phyloP scores from a whole-genome alignment of 2,797 vertebrate species.

The Darevskia mixta region DNA sequence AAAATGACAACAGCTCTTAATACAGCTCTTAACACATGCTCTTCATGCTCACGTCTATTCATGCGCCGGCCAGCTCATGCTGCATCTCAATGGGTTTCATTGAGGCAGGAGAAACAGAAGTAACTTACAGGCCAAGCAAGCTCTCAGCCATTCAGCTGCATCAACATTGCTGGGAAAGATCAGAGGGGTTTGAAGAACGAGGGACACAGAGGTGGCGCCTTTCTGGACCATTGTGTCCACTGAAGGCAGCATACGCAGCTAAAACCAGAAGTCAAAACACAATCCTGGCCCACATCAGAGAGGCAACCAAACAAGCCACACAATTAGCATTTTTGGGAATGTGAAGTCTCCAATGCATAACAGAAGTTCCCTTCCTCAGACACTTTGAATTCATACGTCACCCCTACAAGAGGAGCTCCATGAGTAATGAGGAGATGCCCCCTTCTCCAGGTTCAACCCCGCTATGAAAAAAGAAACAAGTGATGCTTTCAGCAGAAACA shows the following conservation, averaged over 20 bases:
- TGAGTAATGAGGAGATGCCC: no score
- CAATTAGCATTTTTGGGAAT: neutral
- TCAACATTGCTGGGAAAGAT: neutral
- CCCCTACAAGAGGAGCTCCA: no score
- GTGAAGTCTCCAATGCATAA: neutral
- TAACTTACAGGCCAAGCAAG: neutral
- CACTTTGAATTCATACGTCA: no score
- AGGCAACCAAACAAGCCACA: neutral
- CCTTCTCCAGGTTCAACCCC: no score
- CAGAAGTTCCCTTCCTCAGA: no score
- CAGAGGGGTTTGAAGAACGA: neutral
- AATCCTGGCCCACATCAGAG: neutral
- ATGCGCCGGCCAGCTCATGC: no score
- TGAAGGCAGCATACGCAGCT: neutral
- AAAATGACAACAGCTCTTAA: neutral
- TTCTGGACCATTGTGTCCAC: neutral
- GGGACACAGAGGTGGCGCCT: neutral
- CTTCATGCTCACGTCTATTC: accelerated
- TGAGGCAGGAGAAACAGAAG: neutral
- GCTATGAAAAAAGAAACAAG: no score
- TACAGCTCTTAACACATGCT: neutral
- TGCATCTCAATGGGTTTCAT: no score
- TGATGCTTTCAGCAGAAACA: no score
- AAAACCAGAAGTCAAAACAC: neutral
- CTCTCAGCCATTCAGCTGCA: neutral